Evolutionary conservation across 1,140 invertebrate species (phyloP).

Genomic region (Drosophila varians): DNA sequence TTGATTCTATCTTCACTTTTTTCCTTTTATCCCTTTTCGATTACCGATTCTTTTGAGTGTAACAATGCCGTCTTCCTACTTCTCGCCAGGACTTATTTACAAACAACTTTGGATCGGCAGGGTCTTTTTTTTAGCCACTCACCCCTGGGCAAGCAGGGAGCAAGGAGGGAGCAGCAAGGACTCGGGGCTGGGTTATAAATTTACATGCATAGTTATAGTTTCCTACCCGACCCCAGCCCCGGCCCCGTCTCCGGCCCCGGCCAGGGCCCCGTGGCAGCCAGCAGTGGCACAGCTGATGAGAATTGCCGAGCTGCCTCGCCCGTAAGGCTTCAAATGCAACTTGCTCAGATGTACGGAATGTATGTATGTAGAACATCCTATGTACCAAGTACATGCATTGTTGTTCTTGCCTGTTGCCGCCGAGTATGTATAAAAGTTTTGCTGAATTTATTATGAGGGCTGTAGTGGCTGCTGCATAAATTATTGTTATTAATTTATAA

Average conservation of each 20-base stretch:
- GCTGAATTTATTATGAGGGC: constrained; percentile 74
- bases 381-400: constrained; percentile 1
- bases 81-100: constrained; percentile 58
- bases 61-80: constrained; percentile 14
- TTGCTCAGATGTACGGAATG: constrained; percentile 3
- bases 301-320: constrained; percentile 47
- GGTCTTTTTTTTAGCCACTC: constrained; percentile 12
- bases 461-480: constrained; percentile 71
- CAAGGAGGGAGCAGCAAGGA: not conserved
- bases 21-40: no score
- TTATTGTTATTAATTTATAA: constrained; percentile 81
- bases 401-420: constrained; percentile 47
- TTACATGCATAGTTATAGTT: constrained; percentile 68
- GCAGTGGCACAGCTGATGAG: constrained; percentile 47
- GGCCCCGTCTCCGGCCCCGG: constrained; percentile 5
- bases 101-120: constrained; percentile 60
- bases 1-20: no score
- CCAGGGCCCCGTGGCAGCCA: constrained; percentile 14
- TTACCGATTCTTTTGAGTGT: constrained; percentile 20
- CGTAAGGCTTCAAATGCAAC: constrained; percentile 59
- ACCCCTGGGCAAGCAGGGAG: not conserved
- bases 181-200: constrained; percentile 58
- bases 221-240: constrained; percentile 3
- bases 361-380: not conserved
- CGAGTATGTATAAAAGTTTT: constrained; percentile 65